Evolutionary conservation across 2,888 invertebrate species (phyloP).

Genomic region (Lamellibrachia satsuma): DNA sequence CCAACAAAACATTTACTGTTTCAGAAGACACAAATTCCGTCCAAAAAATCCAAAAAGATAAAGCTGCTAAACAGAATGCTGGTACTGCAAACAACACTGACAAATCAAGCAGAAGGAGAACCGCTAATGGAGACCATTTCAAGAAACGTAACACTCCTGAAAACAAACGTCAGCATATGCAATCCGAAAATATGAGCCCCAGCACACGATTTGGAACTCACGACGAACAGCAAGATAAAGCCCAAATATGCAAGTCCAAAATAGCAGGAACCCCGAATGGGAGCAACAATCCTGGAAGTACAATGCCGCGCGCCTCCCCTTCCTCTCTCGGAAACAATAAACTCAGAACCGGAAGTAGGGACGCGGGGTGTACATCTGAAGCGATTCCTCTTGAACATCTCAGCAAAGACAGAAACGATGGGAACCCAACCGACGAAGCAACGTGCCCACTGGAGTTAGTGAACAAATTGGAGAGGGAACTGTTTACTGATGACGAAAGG

Average conservation of each 20-base stretch:
- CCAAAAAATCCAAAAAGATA: not conserved
- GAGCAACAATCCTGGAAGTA: not conserved
- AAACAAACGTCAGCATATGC: not conserved
- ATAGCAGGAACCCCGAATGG: not conserved
- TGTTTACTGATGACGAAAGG: not conserved
- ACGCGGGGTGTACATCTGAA: not conserved
- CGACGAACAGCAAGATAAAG: not conserved
- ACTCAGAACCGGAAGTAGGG: not conserved
- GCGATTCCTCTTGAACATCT: not conserved
- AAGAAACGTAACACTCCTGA: not conserved
- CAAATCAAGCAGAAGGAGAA: not conserved
- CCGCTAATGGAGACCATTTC: not conserved
- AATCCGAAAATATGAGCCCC: not conserved
- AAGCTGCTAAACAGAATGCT: not conserved
- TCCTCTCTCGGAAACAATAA: not conserved
- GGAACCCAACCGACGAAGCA: not conserved
- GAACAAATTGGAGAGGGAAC: not conserved
- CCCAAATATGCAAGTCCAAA: not conserved
- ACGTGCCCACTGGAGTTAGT: not conserved
- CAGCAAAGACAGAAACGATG: not conserved
- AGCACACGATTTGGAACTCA: not conserved
- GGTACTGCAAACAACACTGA: not conserved
- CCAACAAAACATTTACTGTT: not conserved
- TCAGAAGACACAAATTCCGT: not conserved
- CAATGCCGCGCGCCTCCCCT: not conserved